A percentile compares a stretch with the other conserved stretches of the same genome.
Conservation (phyloP, 2,113 vertebrate genomes). For the Sinocyclocheilus anophthalmus region DNA sequence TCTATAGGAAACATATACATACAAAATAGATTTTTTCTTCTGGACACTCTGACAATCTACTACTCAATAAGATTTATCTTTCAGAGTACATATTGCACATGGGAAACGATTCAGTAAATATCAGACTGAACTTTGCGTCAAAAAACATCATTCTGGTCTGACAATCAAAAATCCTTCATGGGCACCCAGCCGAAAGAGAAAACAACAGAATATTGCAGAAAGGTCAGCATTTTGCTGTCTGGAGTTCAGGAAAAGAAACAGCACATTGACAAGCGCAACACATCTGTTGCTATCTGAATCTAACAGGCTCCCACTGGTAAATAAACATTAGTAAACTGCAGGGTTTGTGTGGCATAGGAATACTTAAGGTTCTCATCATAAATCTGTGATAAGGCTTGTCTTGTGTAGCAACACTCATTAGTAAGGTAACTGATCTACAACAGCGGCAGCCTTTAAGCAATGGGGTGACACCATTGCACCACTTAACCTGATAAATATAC, state of each 20-base stretch:
- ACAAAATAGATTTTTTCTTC: too few species aligned
- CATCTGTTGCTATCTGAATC: constrained; percentile 18
- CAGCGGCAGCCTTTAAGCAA: constrained; percentile 30
- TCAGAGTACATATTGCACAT: neutral
- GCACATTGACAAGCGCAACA: neutral
- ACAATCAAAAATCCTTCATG: constrained; percentile 28
- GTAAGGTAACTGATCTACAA: constrained; percentile 45
- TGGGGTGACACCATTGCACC: constrained; percentile 23
- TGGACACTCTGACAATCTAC: neutral
- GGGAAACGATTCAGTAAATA: constrained; percentile 4
- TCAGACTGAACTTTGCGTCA: constrained; percentile 19
- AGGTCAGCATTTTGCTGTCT: neutral
- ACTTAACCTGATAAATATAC: constrained; percentile 52
- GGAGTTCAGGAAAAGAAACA: constrained; percentile 4
- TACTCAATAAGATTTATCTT: neutral
- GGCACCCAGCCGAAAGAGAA: neutral
- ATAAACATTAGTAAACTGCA: constrained; percentile 27
- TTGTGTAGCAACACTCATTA: constrained; percentile 34
- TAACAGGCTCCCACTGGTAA: constrained; percentile 22
- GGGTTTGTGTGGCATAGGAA: constrained; percentile 18
- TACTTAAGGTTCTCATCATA: constrained; percentile 39
- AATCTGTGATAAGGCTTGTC: constrained; percentile 35
- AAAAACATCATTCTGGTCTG: constrained; percentile 33
- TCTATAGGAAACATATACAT: too few species aligned
- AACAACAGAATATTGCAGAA: constrained; percentile 25